A percentile compares a stretch with the other conserved stretches of the same genome.
These are phyloP conservation scores for Wiebesia pumilae DNA, from an alignment of 1,140 invertebrate genomes.

Conservation along the genomic window DNA sequence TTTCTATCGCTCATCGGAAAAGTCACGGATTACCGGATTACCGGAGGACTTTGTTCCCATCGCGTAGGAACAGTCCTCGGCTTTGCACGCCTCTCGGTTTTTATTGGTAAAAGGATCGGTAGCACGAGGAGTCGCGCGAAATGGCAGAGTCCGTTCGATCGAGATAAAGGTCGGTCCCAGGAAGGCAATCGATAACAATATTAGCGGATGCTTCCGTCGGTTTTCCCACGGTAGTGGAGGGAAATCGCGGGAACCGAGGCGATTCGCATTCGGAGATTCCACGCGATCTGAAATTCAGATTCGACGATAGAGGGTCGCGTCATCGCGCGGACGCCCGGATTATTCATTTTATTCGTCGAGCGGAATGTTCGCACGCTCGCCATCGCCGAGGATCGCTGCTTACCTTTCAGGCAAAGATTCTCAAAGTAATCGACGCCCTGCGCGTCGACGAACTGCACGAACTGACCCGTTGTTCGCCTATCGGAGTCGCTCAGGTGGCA, in stretches of 20 bases:
- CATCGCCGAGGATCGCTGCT: background rate
- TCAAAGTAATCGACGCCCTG: conserved; percentile 96
- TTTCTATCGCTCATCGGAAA: no score
- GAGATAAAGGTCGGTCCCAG: background rate
- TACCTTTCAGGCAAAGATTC: conserved; percentile 92
- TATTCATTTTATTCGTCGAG: background rate
- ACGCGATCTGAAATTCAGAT: background rate
- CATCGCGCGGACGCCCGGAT: background rate
- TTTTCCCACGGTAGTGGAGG: background rate
- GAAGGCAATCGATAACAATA: background rate
- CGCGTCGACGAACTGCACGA: conserved; percentile 89
- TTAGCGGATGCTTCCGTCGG: background rate
- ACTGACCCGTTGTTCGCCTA: conserved; percentile 87
- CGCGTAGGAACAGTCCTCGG: no score
- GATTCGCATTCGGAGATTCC: background rate
- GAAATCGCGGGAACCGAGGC: no score
- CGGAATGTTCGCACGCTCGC: conserved; percentile 40
- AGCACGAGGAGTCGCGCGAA: no score
- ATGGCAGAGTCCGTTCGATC: background rate
- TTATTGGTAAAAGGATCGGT: no score
- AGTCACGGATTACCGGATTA: no score
- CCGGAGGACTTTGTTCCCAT: no score
- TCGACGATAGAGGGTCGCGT: background rate
- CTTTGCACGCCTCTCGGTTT: no score
- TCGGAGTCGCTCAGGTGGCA: conserved; percentile 93